Percentiles rank a stretch among this genome's conserved stretches.
Evolutionary conservation across 2,888 invertebrate species (phyloP).

Genomic region (Conops quadrifasciatus): DNA sequence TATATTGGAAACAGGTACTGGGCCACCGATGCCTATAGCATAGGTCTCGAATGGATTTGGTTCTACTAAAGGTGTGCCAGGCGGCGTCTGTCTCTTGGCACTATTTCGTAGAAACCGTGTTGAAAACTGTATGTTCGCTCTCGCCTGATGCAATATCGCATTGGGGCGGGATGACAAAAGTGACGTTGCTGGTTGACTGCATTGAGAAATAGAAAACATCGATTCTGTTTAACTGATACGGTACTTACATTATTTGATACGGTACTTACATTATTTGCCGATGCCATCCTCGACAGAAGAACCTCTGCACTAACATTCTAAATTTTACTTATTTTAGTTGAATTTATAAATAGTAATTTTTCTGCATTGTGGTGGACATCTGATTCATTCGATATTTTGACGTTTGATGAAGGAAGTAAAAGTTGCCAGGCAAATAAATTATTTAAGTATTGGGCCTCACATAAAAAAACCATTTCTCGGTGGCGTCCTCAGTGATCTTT

Average conservation of each 20-base stretch:
- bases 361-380: background rate
- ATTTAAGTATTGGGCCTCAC: no score
- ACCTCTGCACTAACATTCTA: slow-evolving; percentile 54
- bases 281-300: slow-evolving; percentile 50
- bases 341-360: slow-evolving; percentile 2
- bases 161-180: slow-evolving; percentile 31
- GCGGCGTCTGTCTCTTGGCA: slow-evolving; percentile 34
- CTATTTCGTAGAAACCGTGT: slow-evolving; percentile 44
- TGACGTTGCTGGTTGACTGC: slow-evolving; percentile 27
- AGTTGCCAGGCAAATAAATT: no score
- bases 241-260: slow-evolving; percentile 56
- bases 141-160: slow-evolving; percentile 47
- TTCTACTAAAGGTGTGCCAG: slow-evolving; percentile 36
- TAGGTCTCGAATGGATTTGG: slow-evolving; percentile 29
- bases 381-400: background rate
- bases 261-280: slow-evolving; percentile 55
- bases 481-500: no score
- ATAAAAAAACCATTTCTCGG: no score
- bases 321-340: slow-evolving; percentile 24
- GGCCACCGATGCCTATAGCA: slow-evolving; percentile 46
- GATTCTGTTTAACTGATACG: no score
- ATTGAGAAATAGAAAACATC: background rate
- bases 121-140: slow-evolving; percentile 38
- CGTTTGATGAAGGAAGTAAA: background rate
- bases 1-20: slow-evolving; percentile 54